These are phyloP conservation scores for Agrilus cyanescens DNA, from an alignment of 2,888 invertebrate species.

Conservation along the genomic window DNA sequence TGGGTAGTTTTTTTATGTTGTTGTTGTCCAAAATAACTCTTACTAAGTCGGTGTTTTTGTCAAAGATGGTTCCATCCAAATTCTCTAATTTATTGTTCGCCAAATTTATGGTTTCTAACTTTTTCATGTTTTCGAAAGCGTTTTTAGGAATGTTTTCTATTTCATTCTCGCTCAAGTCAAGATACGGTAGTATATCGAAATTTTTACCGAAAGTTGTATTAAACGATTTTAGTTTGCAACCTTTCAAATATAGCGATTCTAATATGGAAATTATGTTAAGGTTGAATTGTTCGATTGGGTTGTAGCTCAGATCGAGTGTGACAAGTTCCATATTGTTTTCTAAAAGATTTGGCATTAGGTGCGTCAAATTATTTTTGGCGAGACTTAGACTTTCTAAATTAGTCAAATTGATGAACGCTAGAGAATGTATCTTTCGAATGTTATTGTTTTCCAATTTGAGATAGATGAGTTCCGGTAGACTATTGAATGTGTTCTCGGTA, in stretches of 20 bases:
- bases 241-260: constrained; percentile 55
- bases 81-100: constrained; percentile 59
- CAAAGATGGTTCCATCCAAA: constrained; percentile 55
- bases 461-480: constrained; percentile 50
- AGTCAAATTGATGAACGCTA: constrained; percentile 48
- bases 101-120: constrained; percentile 58
- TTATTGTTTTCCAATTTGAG: constrained; percentile 58
- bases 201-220: constrained; percentile 53
- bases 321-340: constrained; percentile 52
- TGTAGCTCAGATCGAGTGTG: constrained; percentile 56
- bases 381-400: constrained; percentile 62
- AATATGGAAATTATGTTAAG: constrained; percentile 50
- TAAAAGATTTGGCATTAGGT: constrained; percentile 52
- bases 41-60: constrained; percentile 55
- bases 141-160: constrained; percentile 56
- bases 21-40: constrained; percentile 62
- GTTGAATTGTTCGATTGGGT: constrained; percentile 51
- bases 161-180: constrained; percentile 58
- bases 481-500: constrained; percentile 49
- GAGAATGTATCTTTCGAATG: constrained; percentile 46
- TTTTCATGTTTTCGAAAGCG: constrained; percentile 53
- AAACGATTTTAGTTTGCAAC: constrained; percentile 53
- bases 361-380: constrained; percentile 54
- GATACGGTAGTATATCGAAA: constrained; percentile 49
- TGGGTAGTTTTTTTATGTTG: constrained; percentile 52